Evolutionary conservation across 1,140 invertebrate genomes (phyloP).

Genomic region (Drosophila bocqueti): DNA sequence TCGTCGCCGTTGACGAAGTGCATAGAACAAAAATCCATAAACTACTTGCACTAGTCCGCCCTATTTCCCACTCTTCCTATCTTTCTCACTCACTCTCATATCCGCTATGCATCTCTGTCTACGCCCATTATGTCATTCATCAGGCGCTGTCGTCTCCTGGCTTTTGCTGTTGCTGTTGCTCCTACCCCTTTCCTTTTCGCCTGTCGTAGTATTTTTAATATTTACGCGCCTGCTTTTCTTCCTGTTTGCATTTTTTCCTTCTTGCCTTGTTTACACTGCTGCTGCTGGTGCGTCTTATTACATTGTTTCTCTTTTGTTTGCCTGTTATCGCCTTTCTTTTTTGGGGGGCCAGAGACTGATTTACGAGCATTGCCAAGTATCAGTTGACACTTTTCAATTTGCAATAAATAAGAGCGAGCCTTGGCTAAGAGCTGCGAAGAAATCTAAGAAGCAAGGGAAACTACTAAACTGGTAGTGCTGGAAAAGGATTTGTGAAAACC

Average conservation of each 20-base stretch:
- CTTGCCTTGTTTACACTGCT: constrained; percentile 43
- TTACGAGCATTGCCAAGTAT: constrained; percentile 53
- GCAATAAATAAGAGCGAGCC: constrained; percentile 64
- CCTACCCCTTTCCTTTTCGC: constrained; percentile 51
- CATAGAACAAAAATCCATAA: constrained; percentile 72
- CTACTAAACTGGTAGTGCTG: constrained; percentile 25
- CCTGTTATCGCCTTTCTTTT: constrained; percentile 37
- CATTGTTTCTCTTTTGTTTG: constrained; percentile 23
- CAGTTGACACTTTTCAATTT: constrained; percentile 68
- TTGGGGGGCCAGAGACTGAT: constrained; percentile 35
- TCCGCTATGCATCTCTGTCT: constrained; percentile 26
- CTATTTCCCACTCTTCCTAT: neutral
- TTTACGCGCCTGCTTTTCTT: constrained; percentile 69
- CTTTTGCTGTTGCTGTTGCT: constrained; percentile 29
- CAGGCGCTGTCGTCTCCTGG: constrained; percentile 37
- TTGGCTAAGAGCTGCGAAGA: constrained; percentile 1
- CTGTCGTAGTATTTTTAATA: constrained; percentile 66
- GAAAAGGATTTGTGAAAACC: neutral
- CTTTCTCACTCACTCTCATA: neutral
- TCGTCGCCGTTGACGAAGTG: constrained; percentile 42
- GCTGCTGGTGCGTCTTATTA: constrained; percentile 24
- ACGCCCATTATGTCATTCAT: constrained; percentile 79
- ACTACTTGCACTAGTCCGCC: constrained; percentile 63
- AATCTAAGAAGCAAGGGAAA: constrained; percentile 7
- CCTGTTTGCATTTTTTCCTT: constrained; percentile 51